phyloP scores from a whole-genome alignment of 2,888 invertebrate genomes.

The Lydus trimaculatus region DNA sequence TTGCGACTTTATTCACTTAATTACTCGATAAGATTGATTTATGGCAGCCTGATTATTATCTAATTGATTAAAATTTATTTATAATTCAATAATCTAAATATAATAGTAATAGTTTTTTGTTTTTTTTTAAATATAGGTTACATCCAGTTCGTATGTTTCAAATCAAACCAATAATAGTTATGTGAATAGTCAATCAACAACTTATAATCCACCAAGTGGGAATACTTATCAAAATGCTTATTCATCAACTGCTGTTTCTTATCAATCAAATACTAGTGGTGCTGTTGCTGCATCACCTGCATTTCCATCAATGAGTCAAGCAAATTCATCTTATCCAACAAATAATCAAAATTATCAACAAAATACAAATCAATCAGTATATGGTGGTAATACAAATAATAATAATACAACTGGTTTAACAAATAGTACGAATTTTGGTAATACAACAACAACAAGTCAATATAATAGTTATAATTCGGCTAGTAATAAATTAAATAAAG shows the following conservation, averaged over 20 bases:
- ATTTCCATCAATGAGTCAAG: constrained; percentile 55
- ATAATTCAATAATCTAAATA: no score
- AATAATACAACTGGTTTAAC: constrained; percentile 44
- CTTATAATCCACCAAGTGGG: constrained; percentile 51
- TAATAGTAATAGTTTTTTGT: constrained; percentile 4
- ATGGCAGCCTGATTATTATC: constrained; percentile 45
- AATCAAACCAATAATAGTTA: constrained; percentile 54
- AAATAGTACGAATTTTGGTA: constrained; percentile 54
- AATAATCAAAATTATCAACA: constrained; percentile 55
- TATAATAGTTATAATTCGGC: constrained; percentile 57
- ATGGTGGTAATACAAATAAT: no score
- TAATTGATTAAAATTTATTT: no score
- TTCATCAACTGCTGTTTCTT: constrained; percentile 51
- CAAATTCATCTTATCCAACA: constrained; percentile 53
- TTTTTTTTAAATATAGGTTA: constrained; percentile 56
- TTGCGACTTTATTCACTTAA: constrained; percentile 15
- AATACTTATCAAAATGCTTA: constrained; percentile 57
- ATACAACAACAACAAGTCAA: constrained; percentile 51
- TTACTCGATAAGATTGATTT: constrained; percentile 34
- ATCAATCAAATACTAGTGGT: constrained; percentile 48
- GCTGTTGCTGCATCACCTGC: no score
- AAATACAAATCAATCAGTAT: constrained; percentile 58
- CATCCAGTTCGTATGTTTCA: constrained; percentile 57
- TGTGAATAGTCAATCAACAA: constrained; percentile 53
- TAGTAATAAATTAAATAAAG: constrained; percentile 54